phyloP scores from a whole-genome alignment of 1,140 invertebrate species.

The Drosophila cardini region DNA sequence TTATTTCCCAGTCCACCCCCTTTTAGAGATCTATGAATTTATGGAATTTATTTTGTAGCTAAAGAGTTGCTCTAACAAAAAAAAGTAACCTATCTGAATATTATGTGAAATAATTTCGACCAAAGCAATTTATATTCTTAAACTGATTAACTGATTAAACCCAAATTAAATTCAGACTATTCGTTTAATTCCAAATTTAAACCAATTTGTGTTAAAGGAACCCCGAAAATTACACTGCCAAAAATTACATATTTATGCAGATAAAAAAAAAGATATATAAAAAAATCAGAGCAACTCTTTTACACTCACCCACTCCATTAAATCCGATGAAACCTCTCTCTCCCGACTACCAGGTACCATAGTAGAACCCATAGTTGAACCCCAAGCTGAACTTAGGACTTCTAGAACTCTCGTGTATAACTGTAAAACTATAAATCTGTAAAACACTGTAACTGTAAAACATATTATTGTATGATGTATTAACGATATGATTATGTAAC shows the following conservation, averaged over 20 bases:
- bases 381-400: slow-evolving; percentile 49
- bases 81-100: background rate
- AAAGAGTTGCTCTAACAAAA: slow-evolving; percentile 56
- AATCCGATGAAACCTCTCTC: slow-evolving; percentile 28
- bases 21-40: slow-evolving; percentile 19
- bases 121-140: no score
- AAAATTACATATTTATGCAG: slow-evolving; percentile 23
- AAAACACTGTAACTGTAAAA: slow-evolving; percentile 63
- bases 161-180: no score
- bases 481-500: slow-evolving; percentile 63
- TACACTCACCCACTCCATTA: slow-evolving; percentile 21
- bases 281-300: slow-evolving; percentile 57
- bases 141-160: no score
- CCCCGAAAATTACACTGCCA: slow-evolving; percentile 60
- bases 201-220: no score
- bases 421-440: slow-evolving; percentile 45
- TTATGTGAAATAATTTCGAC: background rate
- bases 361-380: slow-evolving; percentile 54
- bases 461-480: slow-evolving; percentile 77
- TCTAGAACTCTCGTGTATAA: slow-evolving; percentile 49
- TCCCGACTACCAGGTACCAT: slow-evolving; percentile 14
- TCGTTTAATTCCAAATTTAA: no score
- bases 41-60: slow-evolving; percentile 34
- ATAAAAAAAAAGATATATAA: slow-evolving; percentile 24
- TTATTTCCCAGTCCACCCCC: slow-evolving; percentile 3